Evolutionary conservation across 2,797 vertebrate genomes (phyloP).

Genomic region (Etheostoma nigrum): DNA sequence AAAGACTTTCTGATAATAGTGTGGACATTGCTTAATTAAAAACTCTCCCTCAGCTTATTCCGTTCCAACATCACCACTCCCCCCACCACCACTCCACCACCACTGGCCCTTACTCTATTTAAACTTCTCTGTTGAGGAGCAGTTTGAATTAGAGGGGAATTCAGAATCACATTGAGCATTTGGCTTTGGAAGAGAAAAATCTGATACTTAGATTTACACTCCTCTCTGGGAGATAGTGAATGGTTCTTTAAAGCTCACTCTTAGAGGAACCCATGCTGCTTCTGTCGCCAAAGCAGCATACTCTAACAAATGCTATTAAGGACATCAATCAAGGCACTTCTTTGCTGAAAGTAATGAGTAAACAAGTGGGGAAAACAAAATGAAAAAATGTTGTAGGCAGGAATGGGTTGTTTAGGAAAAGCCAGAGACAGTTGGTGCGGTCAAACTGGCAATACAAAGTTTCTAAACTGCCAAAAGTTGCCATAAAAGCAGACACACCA

Average conservation of each 20-base stretch:
- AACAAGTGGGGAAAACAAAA: slow-evolving; percentile 74
- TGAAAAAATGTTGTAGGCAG: slow-evolving; percentile 69
- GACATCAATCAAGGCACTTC: slow-evolving; percentile 79
- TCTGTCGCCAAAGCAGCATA: slow-evolving; percentile 66
- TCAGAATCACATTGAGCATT: slow-evolving; percentile 75
- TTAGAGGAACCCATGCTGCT: slow-evolving; percentile 74
- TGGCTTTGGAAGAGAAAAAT: slow-evolving; percentile 78
- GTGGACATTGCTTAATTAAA: slow-evolving; percentile 78
- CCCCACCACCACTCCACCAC: slow-evolving; percentile 39
- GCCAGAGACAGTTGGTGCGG: slow-evolving; percentile 23
- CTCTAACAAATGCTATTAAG: slow-evolving; percentile 80
- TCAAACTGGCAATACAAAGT: slow-evolving; percentile 23
- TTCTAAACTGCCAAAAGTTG: slow-evolving; percentile 32
- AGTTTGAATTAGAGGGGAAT: slow-evolving; percentile 61
- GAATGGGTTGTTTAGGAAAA: slow-evolving; percentile 59
- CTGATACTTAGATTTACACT: slow-evolving; percentile 81
- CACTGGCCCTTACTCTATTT: slow-evolving; percentile 63
- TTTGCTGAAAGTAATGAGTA: slow-evolving; percentile 74
- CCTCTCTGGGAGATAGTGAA: slow-evolving; percentile 76
- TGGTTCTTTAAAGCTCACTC: slow-evolving; percentile 77
- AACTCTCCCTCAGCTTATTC: slow-evolving; percentile 69
- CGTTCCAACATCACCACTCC: slow-evolving; percentile 22
- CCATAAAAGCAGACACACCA: slow-evolving; percentile 39
- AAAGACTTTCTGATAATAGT: slow-evolving; percentile 58
- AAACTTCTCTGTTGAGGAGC: slow-evolving; percentile 71